These are phyloP conservation scores for Tetraodon nigroviridis DNA, from an alignment of 2,113 vertebrate genomes.

Conservation along the genomic window DNA sequence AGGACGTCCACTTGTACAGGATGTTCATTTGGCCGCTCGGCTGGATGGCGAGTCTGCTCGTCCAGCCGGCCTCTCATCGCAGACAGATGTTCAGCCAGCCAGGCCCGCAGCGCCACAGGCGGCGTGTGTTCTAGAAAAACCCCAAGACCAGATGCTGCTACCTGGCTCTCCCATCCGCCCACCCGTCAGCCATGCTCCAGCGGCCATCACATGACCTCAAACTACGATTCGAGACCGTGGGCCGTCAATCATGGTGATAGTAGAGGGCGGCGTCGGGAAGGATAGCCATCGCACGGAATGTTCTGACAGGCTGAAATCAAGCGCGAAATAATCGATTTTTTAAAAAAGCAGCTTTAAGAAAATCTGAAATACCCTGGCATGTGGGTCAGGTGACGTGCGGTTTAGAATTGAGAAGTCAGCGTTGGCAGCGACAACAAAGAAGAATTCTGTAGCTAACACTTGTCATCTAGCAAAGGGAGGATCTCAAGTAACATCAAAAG, in stretches of 20 bases:
- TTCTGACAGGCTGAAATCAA: conserved; percentile 37
- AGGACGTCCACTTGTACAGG: conserved; percentile 64
- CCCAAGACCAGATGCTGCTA: conserved; percentile 72
- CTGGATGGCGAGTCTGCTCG: conserved; percentile 48
- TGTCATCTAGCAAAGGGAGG: conserved; percentile 6
- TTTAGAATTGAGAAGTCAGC: conserved; percentile 2
- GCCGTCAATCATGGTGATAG: conserved; percentile 53
- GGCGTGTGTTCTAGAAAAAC: conserved; percentile 72
- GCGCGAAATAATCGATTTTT: conserved; percentile 17
- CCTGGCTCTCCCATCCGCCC: conserved; percentile 68
- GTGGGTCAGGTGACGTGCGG: neutral
- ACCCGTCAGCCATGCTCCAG: conserved; percentile 60
- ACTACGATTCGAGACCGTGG: conserved; percentile 25
- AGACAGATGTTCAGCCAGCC: conserved; percentile 73
- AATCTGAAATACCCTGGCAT: neutral
- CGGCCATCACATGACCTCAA: conserved; percentile 63
- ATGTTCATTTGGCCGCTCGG: conserved; percentile 56
- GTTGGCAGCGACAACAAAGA: neutral
- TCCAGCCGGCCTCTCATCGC: conserved; percentile 58
- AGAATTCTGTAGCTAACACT: neutral
- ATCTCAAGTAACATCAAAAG: conserved; percentile 42
- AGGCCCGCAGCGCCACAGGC: conserved; percentile 71
- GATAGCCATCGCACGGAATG: conserved; percentile 19
- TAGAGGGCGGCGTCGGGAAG: conserved; percentile 14
- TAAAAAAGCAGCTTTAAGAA: conserved; percentile 8